Conservation (phyloP, 2,888 invertebrate species). For the Lingula anatina region DNA sequence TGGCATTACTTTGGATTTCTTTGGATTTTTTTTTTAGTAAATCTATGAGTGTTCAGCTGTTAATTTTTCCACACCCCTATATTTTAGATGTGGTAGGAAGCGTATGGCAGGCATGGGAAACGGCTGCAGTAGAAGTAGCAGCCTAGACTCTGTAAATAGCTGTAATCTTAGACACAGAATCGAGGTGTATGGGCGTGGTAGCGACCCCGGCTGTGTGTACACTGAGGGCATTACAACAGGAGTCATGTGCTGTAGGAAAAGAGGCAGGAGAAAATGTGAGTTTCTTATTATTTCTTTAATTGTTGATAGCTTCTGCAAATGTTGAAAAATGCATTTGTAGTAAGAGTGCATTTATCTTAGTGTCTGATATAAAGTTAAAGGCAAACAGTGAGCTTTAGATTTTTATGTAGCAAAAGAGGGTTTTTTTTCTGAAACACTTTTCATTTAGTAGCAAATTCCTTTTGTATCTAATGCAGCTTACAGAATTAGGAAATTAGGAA, state of each 20-base stretch:
- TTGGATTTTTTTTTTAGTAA: not conserved
- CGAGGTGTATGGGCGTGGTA: slow-evolving; percentile 35
- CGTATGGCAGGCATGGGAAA: slow-evolving; percentile 44
- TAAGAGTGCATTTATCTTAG: too few species aligned
- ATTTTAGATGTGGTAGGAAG: slow-evolving; percentile 30
- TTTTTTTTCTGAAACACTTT: too few species aligned
- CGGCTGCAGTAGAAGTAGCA: slow-evolving; percentile 31
- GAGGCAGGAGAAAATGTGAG: slow-evolving; percentile 11
- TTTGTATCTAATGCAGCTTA: too few species aligned
- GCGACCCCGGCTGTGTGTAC: slow-evolving; percentile 32
- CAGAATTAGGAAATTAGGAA: too few species aligned
- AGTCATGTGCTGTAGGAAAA: slow-evolving; percentile 41
- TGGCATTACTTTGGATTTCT: too few species aligned
- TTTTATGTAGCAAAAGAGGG: slow-evolving; percentile 11
- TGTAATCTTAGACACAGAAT: slow-evolving; percentile 41
- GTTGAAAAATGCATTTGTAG: too few species aligned
- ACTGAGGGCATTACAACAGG: slow-evolving; percentile 34
- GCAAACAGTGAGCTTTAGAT: not conserved
- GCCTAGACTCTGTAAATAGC: slow-evolving; percentile 26
- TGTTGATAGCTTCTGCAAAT: not conserved
- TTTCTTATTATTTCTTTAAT: not conserved
- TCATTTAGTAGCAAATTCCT: too few species aligned
- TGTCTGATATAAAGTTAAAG: not conserved
- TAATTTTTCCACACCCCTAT: not conserved
- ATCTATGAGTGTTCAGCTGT: not conserved